A percentile compares a stretch with the other conserved stretches of the same genome.
phyloP scores from a whole-genome alignment of 2,888 invertebrate species.

The Eupithecia subumbrata region DNA sequence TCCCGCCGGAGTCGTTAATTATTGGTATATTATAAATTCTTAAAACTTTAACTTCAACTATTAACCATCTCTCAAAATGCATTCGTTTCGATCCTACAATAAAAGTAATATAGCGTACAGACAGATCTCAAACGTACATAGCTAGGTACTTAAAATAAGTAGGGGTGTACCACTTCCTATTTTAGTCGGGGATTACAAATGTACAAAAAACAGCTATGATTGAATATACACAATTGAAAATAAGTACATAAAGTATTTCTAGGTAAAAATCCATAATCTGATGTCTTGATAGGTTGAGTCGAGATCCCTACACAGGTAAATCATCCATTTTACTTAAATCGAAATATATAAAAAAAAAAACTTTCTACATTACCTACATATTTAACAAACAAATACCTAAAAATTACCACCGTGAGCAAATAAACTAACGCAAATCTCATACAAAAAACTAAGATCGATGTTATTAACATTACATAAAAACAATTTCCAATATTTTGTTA shows the following conservation, averaged over 20 bases:
- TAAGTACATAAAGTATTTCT: not conserved
- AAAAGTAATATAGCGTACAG: not conserved
- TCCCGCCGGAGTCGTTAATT: not conserved
- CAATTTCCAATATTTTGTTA: not conserved
- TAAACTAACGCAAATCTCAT: not conserved
- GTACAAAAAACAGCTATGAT: constrained; percentile 7
- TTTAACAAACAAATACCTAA: not conserved
- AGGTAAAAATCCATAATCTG: not conserved
- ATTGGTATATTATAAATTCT: not conserved
- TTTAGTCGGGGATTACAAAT: not conserved
- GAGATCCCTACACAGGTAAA: not conserved
- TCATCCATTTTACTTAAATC: not conserved
- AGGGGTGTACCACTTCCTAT: not conserved
- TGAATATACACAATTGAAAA: not conserved
- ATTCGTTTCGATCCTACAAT: not conserved
- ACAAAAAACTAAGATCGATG: not conserved
- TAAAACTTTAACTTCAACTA: not conserved
- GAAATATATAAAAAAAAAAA: constrained; percentile 1
- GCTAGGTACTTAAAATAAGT: no score
- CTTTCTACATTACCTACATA: not conserved
- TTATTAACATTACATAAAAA: not conserved
- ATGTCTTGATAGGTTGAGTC: not conserved
- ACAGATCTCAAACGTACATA: not conserved
- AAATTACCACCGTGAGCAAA: constrained; percentile 2
- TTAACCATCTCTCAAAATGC: not conserved